A percentile compares a stretch with the other conserved stretches of the same genome.
Evolutionary conservation across 2,113 vertebrate genomes (phyloP).

Genomic region (Semicossyphus pulcher): DNA sequence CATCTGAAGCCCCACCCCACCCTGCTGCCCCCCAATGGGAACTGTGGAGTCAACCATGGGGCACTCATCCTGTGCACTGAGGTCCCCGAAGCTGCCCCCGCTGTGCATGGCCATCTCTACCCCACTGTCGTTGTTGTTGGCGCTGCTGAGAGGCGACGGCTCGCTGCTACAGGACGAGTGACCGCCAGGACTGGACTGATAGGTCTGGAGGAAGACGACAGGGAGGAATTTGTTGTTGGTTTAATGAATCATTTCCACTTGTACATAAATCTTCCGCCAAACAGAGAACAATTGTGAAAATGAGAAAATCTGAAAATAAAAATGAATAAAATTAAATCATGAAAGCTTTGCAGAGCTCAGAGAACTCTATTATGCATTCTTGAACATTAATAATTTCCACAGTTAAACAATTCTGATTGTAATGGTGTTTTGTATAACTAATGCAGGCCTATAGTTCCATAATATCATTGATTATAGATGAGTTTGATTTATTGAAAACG

Average conservation of each 20-base stretch:
- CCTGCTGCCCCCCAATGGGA: slow-evolving; percentile 85
- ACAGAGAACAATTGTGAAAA: not conserved
- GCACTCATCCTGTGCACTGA: slow-evolving; percentile 89
- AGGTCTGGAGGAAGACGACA: slow-evolving; percentile 83
- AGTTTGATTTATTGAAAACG: slow-evolving; percentile 68
- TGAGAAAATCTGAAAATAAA: not conserved
- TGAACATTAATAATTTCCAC: slow-evolving; percentile 48
- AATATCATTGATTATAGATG: slow-evolving; percentile 46
- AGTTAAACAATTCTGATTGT: slow-evolving; percentile 61
- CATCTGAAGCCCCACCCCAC: slow-evolving; percentile 90
- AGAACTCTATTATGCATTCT: slow-evolving; percentile 46
- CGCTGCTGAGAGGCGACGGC: slow-evolving; percentile 94
- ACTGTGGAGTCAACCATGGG: slow-evolving; percentile 92
- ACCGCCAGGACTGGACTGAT: slow-evolving; percentile 98
- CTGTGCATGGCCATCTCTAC: slow-evolving; percentile 96
- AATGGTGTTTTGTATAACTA: slow-evolving; percentile 62
- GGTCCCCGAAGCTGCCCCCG: slow-evolving; percentile 97
- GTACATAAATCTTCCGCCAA: not conserved
- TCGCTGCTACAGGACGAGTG: slow-evolving; percentile 99
- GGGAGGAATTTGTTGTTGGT: not conserved
- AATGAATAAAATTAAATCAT: slow-evolving; percentile 18
- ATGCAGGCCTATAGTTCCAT: slow-evolving; percentile 44
- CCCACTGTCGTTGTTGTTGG: slow-evolving; percentile 98
- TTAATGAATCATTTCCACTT: not conserved
- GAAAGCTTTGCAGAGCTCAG: slow-evolving; percentile 12